Evolutionary conservation across 2,888 invertebrate species (phyloP).

Genomic region (Leucoma salicis): DNA sequence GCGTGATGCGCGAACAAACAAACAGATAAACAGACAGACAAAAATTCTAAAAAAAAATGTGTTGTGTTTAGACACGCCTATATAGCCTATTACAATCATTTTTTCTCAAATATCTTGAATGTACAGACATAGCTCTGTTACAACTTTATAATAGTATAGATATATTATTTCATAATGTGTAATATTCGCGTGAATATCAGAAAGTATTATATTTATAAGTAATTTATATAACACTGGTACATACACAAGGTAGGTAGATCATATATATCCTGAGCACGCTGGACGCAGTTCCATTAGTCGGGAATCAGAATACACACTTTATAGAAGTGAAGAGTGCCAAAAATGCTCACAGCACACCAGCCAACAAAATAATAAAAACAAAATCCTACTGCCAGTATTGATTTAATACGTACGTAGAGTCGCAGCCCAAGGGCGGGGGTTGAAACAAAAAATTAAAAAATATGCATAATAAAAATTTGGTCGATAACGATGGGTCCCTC

Average conservation of each 20-base stretch:
- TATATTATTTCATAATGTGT: too few relatives aligned
- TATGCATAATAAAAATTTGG: slow-evolving; percentile 77
- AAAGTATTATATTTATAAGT: too few relatives aligned
- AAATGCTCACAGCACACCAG: slow-evolving; percentile 21
- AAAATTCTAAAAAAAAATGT: too few relatives aligned
- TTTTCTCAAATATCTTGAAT: too few relatives aligned
- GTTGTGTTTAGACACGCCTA: too few relatives aligned
- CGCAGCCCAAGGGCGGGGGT: slow-evolving; percentile 48
- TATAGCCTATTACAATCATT: too few relatives aligned
- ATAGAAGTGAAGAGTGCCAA: slow-evolving; percentile 33
- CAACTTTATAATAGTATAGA: too few relatives aligned
- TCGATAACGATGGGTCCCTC: slow-evolving; percentile 67
- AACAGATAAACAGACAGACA: too few relatives aligned
- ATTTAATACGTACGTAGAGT: slow-evolving; percentile 56
- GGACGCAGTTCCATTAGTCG: slow-evolving; percentile 46
- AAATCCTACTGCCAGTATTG: slow-evolving; percentile 53
- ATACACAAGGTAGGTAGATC: slow-evolving; percentile 20
- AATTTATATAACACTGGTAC: too few relatives aligned
- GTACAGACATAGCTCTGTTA: too few relatives aligned
- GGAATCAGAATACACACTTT: slow-evolving; percentile 27
- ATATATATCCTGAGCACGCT: slow-evolving; percentile 17
- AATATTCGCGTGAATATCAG: too few relatives aligned
- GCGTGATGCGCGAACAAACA: too few relatives aligned
- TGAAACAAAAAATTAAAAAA: slow-evolving; percentile 73
- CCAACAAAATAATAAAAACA: slow-evolving; percentile 52